Evolutionary conservation across 2,797 vertebrate genomes (phyloP), one percentile per base, ranked within the genome.

Genomic region (Sparidentex hasta): DNA sequence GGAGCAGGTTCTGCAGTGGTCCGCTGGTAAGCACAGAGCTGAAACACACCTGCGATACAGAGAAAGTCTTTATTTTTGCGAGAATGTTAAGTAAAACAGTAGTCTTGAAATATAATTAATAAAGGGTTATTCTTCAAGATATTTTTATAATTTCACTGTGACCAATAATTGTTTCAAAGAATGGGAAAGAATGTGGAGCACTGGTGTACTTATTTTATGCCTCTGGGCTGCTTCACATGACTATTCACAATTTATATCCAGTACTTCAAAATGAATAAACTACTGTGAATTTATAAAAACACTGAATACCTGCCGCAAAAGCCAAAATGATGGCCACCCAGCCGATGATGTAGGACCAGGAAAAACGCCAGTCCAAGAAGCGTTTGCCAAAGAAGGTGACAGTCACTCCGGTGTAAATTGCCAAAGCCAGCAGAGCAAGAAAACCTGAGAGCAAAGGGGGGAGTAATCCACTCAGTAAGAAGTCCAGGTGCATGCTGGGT

Each of bases 321-420:
- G 92, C 92, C 78, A 97, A 89, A 61, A 96, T 78, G 44, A 95
- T 88, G 2, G 95, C 95, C 12, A 97, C 91, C 97, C 97, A 97
- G 71, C 95, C 96, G 18, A 97, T 88, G 73, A 96, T 96, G 90
- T 96, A 97, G 56, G 96, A 97, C 96, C 96, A 97, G 43, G 96
- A 97, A 74, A 97, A 97, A 41, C 93, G 92, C 97, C 96, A 97
- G 82, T 96, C 92, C 3, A 92, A 2, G 55, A 94, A 96, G 41
- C 95, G 94, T 61, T 96, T 96, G 23, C 95, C 96, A 48, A 96
- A 97, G 87, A 96, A 95, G 51, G 94, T 95, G 55, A 96, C 92
- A 0, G 96, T 96, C 84, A 96, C 94, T 0, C 95, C 96, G 0
- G 96, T 96, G 93, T 96, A 97, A 61, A 97, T 92, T 0, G 94